These are phyloP conservation scores for Phaedon cochleariae DNA, from an alignment of 2,888 invertebrate genomes.

Conservation along the genomic window DNA sequence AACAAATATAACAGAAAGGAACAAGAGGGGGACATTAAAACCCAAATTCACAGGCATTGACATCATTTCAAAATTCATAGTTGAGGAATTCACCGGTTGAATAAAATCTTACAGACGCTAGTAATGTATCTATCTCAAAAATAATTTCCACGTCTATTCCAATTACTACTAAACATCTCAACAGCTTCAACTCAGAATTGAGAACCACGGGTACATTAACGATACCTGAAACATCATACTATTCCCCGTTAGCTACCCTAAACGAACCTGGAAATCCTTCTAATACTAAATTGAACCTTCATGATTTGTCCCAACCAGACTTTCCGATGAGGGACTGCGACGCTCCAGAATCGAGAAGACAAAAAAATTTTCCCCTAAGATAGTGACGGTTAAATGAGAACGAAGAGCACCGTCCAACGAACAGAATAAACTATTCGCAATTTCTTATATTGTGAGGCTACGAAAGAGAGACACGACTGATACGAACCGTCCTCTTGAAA, in stretches of 20 bases:
- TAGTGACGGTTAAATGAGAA: constrained; percentile 9
- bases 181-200: too few relatives aligned
- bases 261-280: background rate
- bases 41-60: too few relatives aligned
- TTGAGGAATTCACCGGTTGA: too few relatives aligned
- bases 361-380: constrained; percentile 16
- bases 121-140: too few relatives aligned
- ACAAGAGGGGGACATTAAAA: too few relatives aligned
- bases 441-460: background rate
- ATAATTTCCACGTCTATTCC: too few relatives aligned
- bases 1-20: too few relatives aligned
- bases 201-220: background rate
- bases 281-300: background rate
- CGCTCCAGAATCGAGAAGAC: constrained; percentile 20
- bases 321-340: constrained; percentile 7
- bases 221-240: background rate
- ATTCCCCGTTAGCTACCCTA: background rate
- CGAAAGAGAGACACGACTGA: background rate
- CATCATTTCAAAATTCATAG: too few relatives aligned
- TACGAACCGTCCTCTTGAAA: background rate
- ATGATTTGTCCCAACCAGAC: background rate
- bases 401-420: constrained; percentile 8
- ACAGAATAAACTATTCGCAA: constrained; percentile 9
- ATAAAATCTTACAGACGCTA: too few relatives aligned
- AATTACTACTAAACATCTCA: too few relatives aligned